phyloP scores from a whole-genome alignment of 2,113 vertebrate genomes.

The Cepphus grylle region DNA sequence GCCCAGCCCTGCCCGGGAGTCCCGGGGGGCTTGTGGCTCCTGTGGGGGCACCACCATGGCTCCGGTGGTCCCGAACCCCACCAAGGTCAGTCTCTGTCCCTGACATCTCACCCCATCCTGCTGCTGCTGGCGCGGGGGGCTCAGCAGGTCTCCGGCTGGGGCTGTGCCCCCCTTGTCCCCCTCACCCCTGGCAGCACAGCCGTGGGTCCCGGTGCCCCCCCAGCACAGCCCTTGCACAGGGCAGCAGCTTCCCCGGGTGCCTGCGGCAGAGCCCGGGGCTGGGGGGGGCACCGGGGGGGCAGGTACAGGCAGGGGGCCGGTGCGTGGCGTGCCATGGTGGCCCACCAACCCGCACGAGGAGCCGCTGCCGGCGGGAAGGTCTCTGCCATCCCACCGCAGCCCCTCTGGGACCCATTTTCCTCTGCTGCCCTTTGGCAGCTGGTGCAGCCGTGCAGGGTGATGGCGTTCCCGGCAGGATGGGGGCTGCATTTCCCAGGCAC shows the following conservation, averaged over 20 bases:
- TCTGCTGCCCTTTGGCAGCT: neutral
- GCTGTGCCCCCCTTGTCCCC: no score
- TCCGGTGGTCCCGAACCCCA: neutral
- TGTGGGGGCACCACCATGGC: no score
- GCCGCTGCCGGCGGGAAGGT: neutral
- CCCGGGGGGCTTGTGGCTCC: neutral
- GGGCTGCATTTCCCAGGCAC: neutral
- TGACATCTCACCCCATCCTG: neutral
- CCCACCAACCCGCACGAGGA: neutral
- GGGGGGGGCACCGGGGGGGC: neutral
- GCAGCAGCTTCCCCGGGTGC: neutral
- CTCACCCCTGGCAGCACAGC: accelerated
- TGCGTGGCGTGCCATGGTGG: accelerated
- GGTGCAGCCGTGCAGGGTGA: neutral
- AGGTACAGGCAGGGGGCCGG: no score
- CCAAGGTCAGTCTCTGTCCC: neutral
- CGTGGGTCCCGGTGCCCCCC: neutral
- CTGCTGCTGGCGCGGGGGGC: accelerated
- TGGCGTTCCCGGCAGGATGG: neutral
- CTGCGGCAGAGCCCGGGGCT: neutral
- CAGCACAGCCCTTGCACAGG: accelerated
- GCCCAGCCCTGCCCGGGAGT: neutral
- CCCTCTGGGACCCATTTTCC: neutral
- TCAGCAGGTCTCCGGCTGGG: neutral
- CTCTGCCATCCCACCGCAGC: accelerated